Evolutionary conservation across 2,797 vertebrate genomes (phyloP).

Genomic region (Poecilia picta): DNA sequence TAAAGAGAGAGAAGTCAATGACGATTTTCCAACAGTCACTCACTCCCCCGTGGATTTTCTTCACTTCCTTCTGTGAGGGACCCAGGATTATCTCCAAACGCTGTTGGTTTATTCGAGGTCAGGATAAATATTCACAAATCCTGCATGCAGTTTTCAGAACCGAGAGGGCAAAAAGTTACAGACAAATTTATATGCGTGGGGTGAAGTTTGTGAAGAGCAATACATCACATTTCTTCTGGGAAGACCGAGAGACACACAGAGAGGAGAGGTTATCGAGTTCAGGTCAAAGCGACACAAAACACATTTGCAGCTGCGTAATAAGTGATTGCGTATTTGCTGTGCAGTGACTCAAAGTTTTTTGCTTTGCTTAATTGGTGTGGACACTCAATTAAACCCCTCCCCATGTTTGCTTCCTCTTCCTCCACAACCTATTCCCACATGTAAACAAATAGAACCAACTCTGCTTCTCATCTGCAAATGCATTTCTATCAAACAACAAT

Average conservation of each 20-base stretch:
- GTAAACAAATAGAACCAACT: constrained; percentile 33
- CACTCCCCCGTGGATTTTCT: constrained; percentile 50
- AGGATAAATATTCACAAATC: constrained; percentile 56
- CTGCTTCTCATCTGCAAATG: constrained; percentile 15
- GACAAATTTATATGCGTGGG: constrained; percentile 37
- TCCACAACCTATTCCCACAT: not conserved
- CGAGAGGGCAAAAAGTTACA: constrained; percentile 25
- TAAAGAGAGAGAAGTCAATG: constrained; percentile 62
- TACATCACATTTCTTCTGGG: constrained; percentile 29
- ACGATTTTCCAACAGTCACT: constrained; percentile 72
- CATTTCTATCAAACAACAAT: constrained; percentile 27
- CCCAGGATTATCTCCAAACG: constrained; percentile 59
- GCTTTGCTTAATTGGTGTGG: constrained; percentile 17
- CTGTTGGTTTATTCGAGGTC: constrained; percentile 53
- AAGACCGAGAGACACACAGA: constrained; percentile 14
- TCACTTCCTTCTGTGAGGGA: constrained; percentile 33
- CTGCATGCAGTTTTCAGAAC: constrained; percentile 16
- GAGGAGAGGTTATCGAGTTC: constrained; percentile 25
- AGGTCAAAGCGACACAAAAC: constrained; percentile 23
- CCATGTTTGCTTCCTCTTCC: not conserved
- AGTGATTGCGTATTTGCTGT: constrained; percentile 9
- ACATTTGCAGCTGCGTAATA: constrained; percentile 26
- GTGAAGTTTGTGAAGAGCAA: constrained; percentile 31
- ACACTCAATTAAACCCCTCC: constrained; percentile 16
- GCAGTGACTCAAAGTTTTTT: constrained; percentile 10